A percentile compares a stretch with the other conserved stretches of the same genome.
Evolutionary conservation across 2,113 vertebrate species (phyloP).

Genomic region (Caracal caracal): DNA sequence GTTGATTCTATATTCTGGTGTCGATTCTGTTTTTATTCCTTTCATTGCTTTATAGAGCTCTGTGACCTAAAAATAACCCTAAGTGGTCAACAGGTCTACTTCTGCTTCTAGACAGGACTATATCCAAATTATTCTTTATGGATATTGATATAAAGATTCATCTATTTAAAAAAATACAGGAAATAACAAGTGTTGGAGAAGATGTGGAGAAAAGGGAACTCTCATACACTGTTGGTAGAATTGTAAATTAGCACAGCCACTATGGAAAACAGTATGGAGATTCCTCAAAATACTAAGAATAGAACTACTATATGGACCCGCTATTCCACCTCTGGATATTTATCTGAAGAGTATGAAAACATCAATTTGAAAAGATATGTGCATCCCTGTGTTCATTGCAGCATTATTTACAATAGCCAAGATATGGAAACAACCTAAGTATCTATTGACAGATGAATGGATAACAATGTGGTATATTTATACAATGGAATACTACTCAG

Average conservation of each 20-base stretch:
- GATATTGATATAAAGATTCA: background rate
- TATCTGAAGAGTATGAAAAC: background rate
- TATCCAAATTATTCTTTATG: background rate
- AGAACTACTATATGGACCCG: background rate
- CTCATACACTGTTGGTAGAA: background rate
- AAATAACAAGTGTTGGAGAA: background rate
- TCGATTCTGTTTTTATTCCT: conserved; percentile 22
- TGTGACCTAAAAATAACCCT: background rate
- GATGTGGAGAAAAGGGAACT: background rate
- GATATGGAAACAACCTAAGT: background rate
- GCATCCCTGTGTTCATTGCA: background rate
- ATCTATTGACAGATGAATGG: background rate
- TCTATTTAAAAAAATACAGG: no score
- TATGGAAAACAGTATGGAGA: background rate
- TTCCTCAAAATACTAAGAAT: background rate
- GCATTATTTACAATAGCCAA: background rate
- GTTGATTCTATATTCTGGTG: background rate
- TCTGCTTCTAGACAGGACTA: background rate
- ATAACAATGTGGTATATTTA: background rate
- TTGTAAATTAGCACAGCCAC: background rate
- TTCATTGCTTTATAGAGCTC: conserved; percentile 28
- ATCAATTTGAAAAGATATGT: background rate
- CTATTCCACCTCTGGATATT: background rate
- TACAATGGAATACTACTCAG: background rate
- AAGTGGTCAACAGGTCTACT: background rate